A percentile compares a stretch with the other conserved stretches of the same genome.
phyloP scores from a whole-genome alignment of 2,888 invertebrate species.

The Hydrotaea diabolus region DNA sequence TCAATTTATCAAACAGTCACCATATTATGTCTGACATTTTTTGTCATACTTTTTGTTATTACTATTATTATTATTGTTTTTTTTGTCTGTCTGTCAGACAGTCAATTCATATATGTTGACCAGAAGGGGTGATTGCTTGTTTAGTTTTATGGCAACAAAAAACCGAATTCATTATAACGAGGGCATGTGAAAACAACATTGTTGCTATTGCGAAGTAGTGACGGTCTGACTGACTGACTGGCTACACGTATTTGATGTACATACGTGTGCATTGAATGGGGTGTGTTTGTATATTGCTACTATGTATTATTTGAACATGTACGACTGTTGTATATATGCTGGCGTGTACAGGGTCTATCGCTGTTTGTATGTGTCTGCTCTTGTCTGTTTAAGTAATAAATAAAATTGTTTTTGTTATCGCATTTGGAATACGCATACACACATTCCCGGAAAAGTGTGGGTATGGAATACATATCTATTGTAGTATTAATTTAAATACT shows the following conservation, averaged over 20 bases:
- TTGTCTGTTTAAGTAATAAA: not conserved
- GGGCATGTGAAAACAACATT: slow-evolving; percentile 16
- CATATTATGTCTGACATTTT: not conserved
- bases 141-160: not conserved
- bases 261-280: slow-evolving; percentile 11
- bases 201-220: not conserved
- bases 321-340: not conserved
- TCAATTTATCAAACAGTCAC: not conserved
- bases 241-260: not conserved
- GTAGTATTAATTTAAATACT: slow-evolving; percentile 5
- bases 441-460: not conserved
- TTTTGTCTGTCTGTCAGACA: slow-evolving; percentile 9
- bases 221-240: not conserved
- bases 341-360: not conserved
- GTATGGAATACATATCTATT: not conserved
- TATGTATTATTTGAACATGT: not conserved
- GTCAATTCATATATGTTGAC: slow-evolving; percentile 8
- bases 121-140: not conserved
- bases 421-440: not conserved
- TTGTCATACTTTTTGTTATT: not conserved
- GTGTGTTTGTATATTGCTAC: not conserved
- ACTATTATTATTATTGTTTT: slow-evolving; percentile 11
- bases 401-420: not conserved
- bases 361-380: not conserved
- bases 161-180: slow-evolving; percentile 10